Evolutionary conservation across 2,113 vertebrate genomes (phyloP), one percentile per base, ranked within the genome.

Genomic region (Otus sunia): DNA sequence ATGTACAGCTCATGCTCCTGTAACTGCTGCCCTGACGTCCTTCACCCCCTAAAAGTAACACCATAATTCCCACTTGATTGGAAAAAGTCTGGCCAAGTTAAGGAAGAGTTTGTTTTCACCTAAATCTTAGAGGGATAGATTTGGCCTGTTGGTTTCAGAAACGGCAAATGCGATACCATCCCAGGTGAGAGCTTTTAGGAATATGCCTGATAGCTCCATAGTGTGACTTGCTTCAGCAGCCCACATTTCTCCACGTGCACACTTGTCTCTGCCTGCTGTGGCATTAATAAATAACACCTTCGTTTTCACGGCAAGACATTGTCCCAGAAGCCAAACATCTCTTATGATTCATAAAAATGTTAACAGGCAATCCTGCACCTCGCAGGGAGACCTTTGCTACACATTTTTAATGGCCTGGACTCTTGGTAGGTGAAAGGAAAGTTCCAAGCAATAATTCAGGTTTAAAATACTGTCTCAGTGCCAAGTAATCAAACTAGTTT

Each of bases 401-500:
- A 91, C 66, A 81, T 96, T 93, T 96, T 96, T 95, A 93, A 97
- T 95, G 93, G 89, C 58, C 63, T 90, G 62, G 58, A 36, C 55
- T 95, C 74, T 97, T 68, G 74, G 90, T 94, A 94, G 96, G 95
- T 92, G 90, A 96, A 96, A 97, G 93, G 88, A 95, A 97, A 96
- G 73, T 97, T 96, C 81, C 86, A 94, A 85, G 94, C 77, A 92
- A 55, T 96, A 92, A 93, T 78, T 94, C 73, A 92, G 86, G 41
- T 95, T 96, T 92, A 75, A 96, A 96, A 94, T 47, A 94, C 76
- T 68, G 88, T 91, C 86, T 92, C 7, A 0, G 79, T 97, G 97
- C 95, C 96, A 97, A 95, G 73, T 89, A 96, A 96, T 94, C 97
- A 96, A 85, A 96, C 90, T 27, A 85, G 89, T 92, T 89, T 97